Evolutionary conservation across 2,888 invertebrate species (phyloP), one percentile per base, ranked within the genome.

Genomic region (Cheilosia soror): DNA sequence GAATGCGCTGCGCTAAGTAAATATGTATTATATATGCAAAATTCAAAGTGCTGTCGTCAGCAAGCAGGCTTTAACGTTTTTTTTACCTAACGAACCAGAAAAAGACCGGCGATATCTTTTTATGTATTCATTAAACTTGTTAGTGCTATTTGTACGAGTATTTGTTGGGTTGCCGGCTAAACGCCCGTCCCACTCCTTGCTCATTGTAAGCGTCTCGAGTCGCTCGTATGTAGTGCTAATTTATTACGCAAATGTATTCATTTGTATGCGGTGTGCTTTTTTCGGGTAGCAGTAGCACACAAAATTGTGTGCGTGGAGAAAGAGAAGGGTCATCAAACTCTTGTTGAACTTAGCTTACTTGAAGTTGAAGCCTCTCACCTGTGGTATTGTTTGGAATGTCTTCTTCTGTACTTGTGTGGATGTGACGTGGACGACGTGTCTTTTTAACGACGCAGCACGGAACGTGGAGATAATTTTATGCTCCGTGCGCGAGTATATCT

Each of bases 181-280:
- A 13, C 20, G 51, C 76, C 60, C 33, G 62, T 37, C 11, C 42
- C 33, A n/a, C 31, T 53, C 55, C n/a, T 9, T 20, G 25, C 57
- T 3, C 4, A 42, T 65, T 58, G 65, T 65, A 57, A 60, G 63
- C 51, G 37, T 37, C 37, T 11, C 37, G 37, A 37, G 11, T 11
- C 68, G 44, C 76, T 53, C 65, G 84, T 63, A 73, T 80, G 62
- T 76, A 79, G 81, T 88, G 88, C 86, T 89, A 89, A 89, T 89
- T 89, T 89, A 87, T 88, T 87, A 87, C 86, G 88, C 87, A 88
- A 89, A 89, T 88, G 80, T 88, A 87, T 88, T 87, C 88, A 88
- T 88, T 88, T 88, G 81, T 87, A 87, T 88, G 87, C 87, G 72
- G 84, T 82, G 81, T 86, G 87, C 85, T 88, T 87, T 86, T 49